Base-by-base conservation (phyloP, 1,140 invertebrate species). In the Neodiprion lecontei region DNA sequence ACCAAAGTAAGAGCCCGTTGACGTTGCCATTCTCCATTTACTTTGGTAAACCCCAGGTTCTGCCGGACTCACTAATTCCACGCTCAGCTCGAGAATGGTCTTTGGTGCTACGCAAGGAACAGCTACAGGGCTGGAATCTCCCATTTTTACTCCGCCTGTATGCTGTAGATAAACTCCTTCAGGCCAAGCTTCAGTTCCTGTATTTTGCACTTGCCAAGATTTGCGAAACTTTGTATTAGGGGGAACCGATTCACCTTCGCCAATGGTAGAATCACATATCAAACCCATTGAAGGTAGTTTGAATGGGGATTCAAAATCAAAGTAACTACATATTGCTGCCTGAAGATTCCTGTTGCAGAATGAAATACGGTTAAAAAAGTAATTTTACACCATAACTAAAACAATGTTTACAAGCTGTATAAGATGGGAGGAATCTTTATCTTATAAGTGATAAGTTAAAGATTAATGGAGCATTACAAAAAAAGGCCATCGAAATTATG, bases 251-350 rank as follows among this genome's bases (percentile, higher is more conserved):
- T 95, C 94, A 50, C 93, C 93, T 82, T 95, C 92, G 67, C 92
- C 94, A 79, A 95, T 91, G 2, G 93, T 94, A 17, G 93, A 90
- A 86, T 96, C 95, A 80, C 91, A 91, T n/a, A 96, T 85, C 76
- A 97, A 89, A 9, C 91, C 89, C 95, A 97, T 96, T 40, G 91
- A 92, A 8, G 95, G 95, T 72, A 95, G 83, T 81, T 91, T 90
- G 69, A 84, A 88, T 9, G 91, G 89, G 75, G 90, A 90, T 81
- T 95, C 94, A 80, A 93, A 94, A 88, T 99, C 98, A 90, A 98
- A 95, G 86, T 98, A 99, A 79, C 96, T 96, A 88, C 97, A 95
- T 80, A 99, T 93, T 69, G 97, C 97, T 78, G 95, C 96, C 90
- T 99, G 97, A 69, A 99, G 89, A 89, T 99, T 99, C 97, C 97